Base-by-base conservation (phyloP, 2,797 vertebrate species). In the Sparidentex hasta region DNA sequence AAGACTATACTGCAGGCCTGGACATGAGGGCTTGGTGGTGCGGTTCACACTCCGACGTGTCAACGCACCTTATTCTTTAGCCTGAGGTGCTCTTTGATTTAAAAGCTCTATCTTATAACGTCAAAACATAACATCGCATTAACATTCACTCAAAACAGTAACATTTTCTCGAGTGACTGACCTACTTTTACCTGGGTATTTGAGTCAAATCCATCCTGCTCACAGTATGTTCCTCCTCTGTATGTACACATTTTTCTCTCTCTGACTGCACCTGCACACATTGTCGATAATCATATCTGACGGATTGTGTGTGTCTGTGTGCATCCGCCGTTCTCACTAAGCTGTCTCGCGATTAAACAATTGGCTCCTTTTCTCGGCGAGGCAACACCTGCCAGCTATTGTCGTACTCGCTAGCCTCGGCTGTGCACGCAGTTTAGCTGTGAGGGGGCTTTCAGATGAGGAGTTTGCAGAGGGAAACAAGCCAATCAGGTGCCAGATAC, bases 381-480 rank as follows among this genome's bases (percentile, higher is more conserved):
- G 21, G 25, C 33, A 65, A 63, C 75, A 71, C 70, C 82, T 89
- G 83, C 77, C 81, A 86, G 68, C 61, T 78, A 83, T 76, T 67
- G 81, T 81, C 55, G 74, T 51, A 47, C 58, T 73, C 66, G 50
- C 51, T 76, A 47, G 67, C 52, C 65, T 75, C 71, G 63, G 65
- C 63, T 78, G 54, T 81, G 70, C 71, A 65, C 59, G 80, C 64
- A 66, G 51, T 74, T 78, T 21, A 72, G 48, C 67, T 65, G 74
- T 44, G 59, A 78, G 74, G 66, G 62, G 74, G 70, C 55, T 74
- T 85, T 78, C 65, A 74, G 13, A 79, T 72, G 55, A 85, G 62
- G 52, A 50, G 74, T 83, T 82, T 86, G 74, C 70, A 51, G 65
- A 81, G 74, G 74, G 80, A 82, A 82, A 75, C 9, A 8, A 69